Conservation (phyloP, 2,797 vertebrate genomes). For the Rhabdomys pumilio region DNA sequence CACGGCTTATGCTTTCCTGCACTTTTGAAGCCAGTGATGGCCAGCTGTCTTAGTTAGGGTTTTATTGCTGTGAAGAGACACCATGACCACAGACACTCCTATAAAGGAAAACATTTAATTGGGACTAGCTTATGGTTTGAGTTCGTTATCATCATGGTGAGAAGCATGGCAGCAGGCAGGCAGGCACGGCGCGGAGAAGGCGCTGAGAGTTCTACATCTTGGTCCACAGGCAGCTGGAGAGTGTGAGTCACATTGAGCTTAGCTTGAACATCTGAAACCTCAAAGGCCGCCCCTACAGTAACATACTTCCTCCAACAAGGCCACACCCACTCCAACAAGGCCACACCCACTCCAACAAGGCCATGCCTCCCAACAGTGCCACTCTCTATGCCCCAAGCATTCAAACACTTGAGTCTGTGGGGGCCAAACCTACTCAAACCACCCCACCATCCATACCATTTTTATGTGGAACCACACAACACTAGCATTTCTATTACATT, state of each 20-base stretch:
- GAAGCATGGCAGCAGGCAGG: not conserved
- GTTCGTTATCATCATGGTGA: not conserved
- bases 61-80: not conserved
- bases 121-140: not conserved
- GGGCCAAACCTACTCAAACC: not conserved
- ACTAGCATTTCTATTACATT: not conserved
- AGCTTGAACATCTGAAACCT: too few species aligned
- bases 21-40: not conserved
- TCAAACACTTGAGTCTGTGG: not conserved
- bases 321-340: not conserved
- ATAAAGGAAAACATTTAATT: not conserved
- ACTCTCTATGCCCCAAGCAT: not conserved
- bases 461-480: not conserved
- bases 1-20: accelerated
- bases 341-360: not conserved
- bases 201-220: not conserved
- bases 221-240: not conserved
- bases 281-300: too few species aligned
- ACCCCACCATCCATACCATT: not conserved
- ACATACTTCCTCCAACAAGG: not conserved
- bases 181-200: not conserved
- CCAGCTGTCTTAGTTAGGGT: not conserved
- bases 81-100: not conserved
- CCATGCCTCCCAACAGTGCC: not conserved
- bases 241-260: not conserved